Percentiles rank a stretch among this genome's conserved stretches.
phyloP scores from a whole-genome alignment of 2,113 vertebrate species.

The Chamaea fasciata region DNA sequence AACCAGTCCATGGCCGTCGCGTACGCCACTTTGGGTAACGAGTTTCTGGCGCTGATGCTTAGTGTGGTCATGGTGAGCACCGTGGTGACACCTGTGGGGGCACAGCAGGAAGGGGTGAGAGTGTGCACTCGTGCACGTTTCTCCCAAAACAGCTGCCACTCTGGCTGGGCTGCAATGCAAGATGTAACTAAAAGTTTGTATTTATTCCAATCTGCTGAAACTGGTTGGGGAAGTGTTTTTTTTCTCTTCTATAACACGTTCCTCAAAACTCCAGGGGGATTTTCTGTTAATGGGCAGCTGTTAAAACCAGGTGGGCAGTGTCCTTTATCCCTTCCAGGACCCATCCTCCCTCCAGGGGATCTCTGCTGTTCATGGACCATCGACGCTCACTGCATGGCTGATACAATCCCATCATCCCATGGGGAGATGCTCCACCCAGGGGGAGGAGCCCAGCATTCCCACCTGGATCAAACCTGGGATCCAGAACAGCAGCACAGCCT shows the following conservation, averaged over 20 bases:
- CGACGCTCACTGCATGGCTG: not conserved
- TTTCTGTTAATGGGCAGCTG: not conserved
- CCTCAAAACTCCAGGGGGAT: not conserved
- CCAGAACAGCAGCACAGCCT: not conserved
- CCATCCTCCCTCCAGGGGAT: not conserved
- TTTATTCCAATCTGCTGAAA: not conserved
- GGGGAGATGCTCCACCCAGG: not conserved
- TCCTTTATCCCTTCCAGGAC: not conserved
- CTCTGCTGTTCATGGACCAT: not conserved
- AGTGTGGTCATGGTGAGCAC: slow-evolving; percentile 99
- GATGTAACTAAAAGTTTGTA: not conserved
- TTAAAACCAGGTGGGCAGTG: not conserved
- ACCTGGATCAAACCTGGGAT: not conserved
- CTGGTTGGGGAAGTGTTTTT: not conserved
- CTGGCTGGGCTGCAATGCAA: not conserved
- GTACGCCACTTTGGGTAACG: slow-evolving; percentile 97
- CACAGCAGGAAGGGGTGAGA: slow-evolving; percentile 23
- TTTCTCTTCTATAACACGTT: not conserved
- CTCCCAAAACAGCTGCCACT: not conserved
- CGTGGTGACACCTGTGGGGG: slow-evolving; percentile 89
- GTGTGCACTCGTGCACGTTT: rapidly evolving
- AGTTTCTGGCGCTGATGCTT: slow-evolving; percentile 99
- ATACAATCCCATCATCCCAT: not conserved
- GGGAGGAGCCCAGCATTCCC: not conserved
- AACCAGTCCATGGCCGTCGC: slow-evolving; percentile 99